Evolutionary conservation across 2,113 vertebrate species (phyloP).

Genomic region (Platichthys stellatus): DNA sequence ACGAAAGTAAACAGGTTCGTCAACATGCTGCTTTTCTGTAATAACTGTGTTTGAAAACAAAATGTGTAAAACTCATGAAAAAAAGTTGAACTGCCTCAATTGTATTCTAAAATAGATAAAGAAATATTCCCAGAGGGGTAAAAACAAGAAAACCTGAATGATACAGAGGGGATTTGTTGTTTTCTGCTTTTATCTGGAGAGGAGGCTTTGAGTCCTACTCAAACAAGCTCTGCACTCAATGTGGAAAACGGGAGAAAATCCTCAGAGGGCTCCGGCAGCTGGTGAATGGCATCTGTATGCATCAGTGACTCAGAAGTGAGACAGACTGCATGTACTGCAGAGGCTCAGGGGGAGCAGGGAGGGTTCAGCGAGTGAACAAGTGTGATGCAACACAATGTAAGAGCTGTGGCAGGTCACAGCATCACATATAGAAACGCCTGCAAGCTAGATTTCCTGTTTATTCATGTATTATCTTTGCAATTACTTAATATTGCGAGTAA

Average conservation of each 20-base stretch:
- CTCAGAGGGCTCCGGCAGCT: constrained; percentile 49
- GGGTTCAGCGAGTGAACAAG: constrained; percentile 30
- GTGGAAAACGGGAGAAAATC: constrained; percentile 48
- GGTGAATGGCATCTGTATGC: constrained; percentile 68
- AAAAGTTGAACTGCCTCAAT: background rate
- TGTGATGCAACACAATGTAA: constrained; percentile 78
- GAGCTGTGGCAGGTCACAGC: constrained; percentile 19
- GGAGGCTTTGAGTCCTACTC: constrained; percentile 20
- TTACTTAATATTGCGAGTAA: no score
- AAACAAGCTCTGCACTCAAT: constrained; percentile 42
- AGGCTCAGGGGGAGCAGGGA: constrained; percentile 44
- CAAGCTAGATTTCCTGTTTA: background rate
- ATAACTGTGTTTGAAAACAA: background rate
- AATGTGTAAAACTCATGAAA: constrained; percentile 13
- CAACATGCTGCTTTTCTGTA: no score
- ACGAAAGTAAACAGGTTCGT: no score
- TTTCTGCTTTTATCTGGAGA: constrained; percentile 12
- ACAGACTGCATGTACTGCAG: constrained; percentile 68
- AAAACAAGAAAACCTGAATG: background rate
- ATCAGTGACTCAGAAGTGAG: constrained; percentile 60
- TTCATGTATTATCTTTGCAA: no score
- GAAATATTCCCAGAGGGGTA: background rate
- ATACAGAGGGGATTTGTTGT: constrained; percentile 7
- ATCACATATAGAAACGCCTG: background rate
- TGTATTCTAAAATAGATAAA: constrained; percentile 7